Evolutionary conservation across 1,140 invertebrate species (phyloP), one percentile per base, ranked within the genome.

Genomic region (honey bee (Apis mellifera)): DNA sequence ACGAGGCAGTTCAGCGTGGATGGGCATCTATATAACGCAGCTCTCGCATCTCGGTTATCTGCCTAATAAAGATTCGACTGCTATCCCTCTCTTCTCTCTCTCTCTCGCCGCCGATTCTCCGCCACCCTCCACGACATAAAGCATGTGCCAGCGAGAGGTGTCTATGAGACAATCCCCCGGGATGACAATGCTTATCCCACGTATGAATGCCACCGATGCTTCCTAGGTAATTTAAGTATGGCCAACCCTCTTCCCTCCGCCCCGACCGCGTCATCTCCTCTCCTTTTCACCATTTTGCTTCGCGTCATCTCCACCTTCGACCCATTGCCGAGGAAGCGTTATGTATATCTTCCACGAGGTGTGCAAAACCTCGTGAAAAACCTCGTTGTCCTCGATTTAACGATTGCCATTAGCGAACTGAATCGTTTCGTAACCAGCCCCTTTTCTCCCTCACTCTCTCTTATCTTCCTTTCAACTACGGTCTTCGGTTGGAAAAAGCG

Each of bases 1-100:
- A 92, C 90, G 91, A 92, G 90, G 85, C 86, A 89, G 90, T 85
- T 90, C 84, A 86, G 80, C 80, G 83, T 89, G 87, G 90, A 91
- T 91, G 88, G 91, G 89, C 90, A 90, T 84, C 89, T 88, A 90
- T 92, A 91, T 92, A 91, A 83, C 86, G 89, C 87, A 90, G 79
- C 87, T 90, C 87, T 90, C 90, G 89, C 90, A 92, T 86, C 89
- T 91, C 91, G 90, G 90, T 92, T 92, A 92, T 92, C 91, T 91
- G 90, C 91, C 91, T 92, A 92, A 92, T 92, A 92, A 92, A 91
- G 91, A 89, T 91, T 86, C 87, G 87, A 85, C 88, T 89, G 82
- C 84, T 64, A 64, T 77, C 86, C 74, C 66, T 66, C 68, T 59
- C 76, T 80, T 62, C n/a, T 5, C 13, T 3, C 79, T 19, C 23